Percentiles rank a stretch among this genome's conserved stretches.
phyloP scores from a whole-genome alignment of 2,797 vertebrate species.

The Muraenolepis orangiensis region DNA sequence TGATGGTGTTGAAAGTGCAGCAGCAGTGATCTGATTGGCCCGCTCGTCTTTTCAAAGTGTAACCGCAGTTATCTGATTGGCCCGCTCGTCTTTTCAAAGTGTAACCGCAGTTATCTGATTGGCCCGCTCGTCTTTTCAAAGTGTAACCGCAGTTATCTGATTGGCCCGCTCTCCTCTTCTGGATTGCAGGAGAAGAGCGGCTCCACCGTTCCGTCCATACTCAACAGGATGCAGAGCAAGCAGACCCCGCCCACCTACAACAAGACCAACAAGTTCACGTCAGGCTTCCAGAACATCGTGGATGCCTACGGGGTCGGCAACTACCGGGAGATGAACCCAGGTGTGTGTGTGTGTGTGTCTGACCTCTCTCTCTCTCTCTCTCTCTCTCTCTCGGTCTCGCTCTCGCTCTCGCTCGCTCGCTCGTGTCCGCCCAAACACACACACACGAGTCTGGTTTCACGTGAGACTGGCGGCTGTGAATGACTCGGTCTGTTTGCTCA shows the following conservation, averaged over 20 bases:
- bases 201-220: slow-evolving; percentile 95
- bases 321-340: slow-evolving; percentile 97
- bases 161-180: not conserved
- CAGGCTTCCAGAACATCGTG: slow-evolving; percentile 95
- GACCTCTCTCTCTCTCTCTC: not conserved
- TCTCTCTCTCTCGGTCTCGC: not conserved
- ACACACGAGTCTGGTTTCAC: not conserved
- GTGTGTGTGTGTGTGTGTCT: slow-evolving; percentile 63
- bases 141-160: not conserved
- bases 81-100: not conserved
- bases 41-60: no score
- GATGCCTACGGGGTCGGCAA: slow-evolving; percentile 96
- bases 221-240: slow-evolving; percentile 96
- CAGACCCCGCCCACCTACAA: slow-evolving; percentile 97
- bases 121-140: no score
- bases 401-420: not conserved
- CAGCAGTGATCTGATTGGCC: no score
- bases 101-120: no score
- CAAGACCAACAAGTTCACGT: slow-evolving; percentile 98
- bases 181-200: slow-evolving; percentile 88
- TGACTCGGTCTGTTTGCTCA: slow-evolving; percentile 1
- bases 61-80: no score
- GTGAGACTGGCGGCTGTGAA: not conserved
- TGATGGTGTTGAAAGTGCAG: no score
- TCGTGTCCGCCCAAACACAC: not conserved